Evolutionary conservation across 2,113 vertebrate genomes (phyloP).

Genomic region (Cinclus cinclus): DNA sequence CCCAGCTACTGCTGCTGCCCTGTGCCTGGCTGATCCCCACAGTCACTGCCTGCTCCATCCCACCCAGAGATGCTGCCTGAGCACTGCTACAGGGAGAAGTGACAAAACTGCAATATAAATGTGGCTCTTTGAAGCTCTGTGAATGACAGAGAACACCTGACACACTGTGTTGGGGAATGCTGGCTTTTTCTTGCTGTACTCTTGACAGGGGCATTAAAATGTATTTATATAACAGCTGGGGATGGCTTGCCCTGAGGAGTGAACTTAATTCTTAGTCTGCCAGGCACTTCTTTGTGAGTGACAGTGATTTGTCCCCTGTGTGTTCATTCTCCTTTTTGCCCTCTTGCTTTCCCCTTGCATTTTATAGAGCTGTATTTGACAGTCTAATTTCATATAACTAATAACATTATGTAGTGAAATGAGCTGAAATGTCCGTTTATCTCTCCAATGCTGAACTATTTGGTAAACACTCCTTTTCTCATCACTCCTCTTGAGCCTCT

Average conservation of each 20-base stretch:
- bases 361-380: conserved; percentile 70
- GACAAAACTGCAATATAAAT: conserved; percentile 48
- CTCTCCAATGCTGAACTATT: neutral
- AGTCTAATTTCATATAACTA: conserved; percentile 72
- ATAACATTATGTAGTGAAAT: conserved; percentile 65
- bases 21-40: neutral
- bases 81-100: conserved; percentile 43
- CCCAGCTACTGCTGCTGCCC: neutral
- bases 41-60: neutral
- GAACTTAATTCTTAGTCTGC: conserved; percentile 76
- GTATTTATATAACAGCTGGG: conserved; percentile 77
- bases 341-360: conserved; percentile 43
- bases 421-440: conserved; percentile 55
- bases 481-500: neutral
- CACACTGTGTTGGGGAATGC: conserved; percentile 27
- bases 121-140: conserved; percentile 30
- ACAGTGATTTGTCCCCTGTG: conserved; percentile 76
- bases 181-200: neutral
- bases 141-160: conserved; percentile 60
- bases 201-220: conserved; percentile 70
- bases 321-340: conserved; percentile 59
- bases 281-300: conserved; percentile 73
- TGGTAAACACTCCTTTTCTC: conserved; percentile 33
- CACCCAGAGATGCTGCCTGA: neutral
- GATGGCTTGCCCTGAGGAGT: conserved; percentile 69